Evolutionary conservation across 2,888 invertebrate genomes (phyloP), one percentile per base, ranked within the genome.

Genomic region (Phrixothrix hirtus): DNA sequence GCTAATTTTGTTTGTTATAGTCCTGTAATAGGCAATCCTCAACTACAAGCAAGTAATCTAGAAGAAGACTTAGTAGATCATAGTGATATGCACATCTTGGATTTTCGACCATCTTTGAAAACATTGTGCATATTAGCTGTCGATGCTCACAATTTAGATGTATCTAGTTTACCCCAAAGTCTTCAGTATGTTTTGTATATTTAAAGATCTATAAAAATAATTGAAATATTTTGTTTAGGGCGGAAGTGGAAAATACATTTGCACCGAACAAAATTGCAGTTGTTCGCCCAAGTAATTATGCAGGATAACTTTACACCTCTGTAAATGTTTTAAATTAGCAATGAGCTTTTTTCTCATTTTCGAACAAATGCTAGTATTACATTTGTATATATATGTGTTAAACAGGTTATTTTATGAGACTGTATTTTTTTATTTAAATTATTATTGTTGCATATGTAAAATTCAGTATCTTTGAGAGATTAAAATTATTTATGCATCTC

Each of bases 11-110:
- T n/a, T n/a, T n/a, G n/a, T 50, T 43, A 13, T 7, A 53, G 53
- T 56, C 52, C 44, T 57, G 56, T 43, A 10, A 9, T 29, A 4
- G 34, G 51, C 14, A 42, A 39, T 34, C 52, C 46, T 32, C 58
- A 57, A n/a, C 26, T 17, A 10, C 50, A 36, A 65, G 64, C 65
- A 4, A 75, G 77, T 15, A 73, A 72, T 47, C 75, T 76, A 44
- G 74, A 76, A 11, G 78, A 79, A 43, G 77, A 77, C 47, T 74
- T 93, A 14, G 82, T 87, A 61, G 93, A 93, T 71, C 89, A 91
- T 68, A 87, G 88, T 72, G 94, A 94, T 73, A 81, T 92, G 59
- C 85, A 89, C 72, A 81, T 94, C 9, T 76, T 94, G 53, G 92
- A 94, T 73, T 88, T 91, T 75, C 78, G 80, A 51, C 89, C 91